Evolutionary conservation across 2,113 vertebrate genomes (phyloP).

Genomic region (Carollia perspicillata): DNA sequence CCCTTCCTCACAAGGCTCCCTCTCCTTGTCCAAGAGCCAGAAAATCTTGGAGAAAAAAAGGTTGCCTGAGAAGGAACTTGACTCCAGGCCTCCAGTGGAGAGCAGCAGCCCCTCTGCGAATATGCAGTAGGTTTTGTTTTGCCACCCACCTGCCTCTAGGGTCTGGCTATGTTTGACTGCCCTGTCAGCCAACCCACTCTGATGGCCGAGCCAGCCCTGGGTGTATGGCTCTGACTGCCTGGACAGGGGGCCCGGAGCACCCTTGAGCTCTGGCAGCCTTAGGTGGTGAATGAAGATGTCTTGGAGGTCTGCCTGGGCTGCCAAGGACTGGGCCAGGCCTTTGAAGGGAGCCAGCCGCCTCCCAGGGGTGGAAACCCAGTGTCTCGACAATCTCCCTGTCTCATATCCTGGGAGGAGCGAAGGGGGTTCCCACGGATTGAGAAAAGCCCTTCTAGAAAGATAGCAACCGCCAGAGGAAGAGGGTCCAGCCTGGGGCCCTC

Average conservation of each 20-base stretch:
- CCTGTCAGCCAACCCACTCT: neutral
- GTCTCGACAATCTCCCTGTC: accelerated
- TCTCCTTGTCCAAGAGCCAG: neutral
- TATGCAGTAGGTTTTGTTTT: accelerated
- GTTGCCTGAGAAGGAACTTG: neutral
- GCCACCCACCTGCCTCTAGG: neutral
- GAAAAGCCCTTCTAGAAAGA: neutral
- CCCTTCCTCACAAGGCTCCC: accelerated
- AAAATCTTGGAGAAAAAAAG: neutral
- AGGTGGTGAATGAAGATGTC: neutral
- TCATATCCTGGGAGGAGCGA: neutral
- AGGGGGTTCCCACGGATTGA: neutral
- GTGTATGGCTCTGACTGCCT: neutral
- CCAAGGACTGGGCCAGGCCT: neutral
- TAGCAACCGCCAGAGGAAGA: neutral
- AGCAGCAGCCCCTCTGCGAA: no score
- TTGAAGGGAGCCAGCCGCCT: neutral
- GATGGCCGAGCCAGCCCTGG: neutral
- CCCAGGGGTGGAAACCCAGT: neutral
- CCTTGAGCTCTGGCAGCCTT: neutral
- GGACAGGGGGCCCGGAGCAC: accelerated
- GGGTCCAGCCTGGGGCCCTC: neutral
- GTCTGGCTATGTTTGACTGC: neutral
- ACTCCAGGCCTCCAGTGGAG: neutral
- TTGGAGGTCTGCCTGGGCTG: neutral